Percentiles rank a stretch among this genome's conserved stretches.
Conservation (phyloP, 1,140 invertebrate genomes). For the Stegodyphus dumicola region DNA sequence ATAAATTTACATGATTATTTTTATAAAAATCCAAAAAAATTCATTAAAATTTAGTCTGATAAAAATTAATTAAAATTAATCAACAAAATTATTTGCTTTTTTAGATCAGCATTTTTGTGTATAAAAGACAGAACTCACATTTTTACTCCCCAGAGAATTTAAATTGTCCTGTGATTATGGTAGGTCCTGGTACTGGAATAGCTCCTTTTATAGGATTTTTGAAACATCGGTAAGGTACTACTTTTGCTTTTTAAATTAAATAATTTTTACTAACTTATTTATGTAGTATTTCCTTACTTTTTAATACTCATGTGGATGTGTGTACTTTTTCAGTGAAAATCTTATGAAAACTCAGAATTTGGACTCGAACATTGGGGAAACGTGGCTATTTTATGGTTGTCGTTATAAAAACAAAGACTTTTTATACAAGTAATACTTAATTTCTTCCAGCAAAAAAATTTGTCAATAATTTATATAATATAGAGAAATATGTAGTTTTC, state of each 20-base stretch:
- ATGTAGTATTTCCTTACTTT: too few relatives aligned
- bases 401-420: conserved; percentile 76
- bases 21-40: too few relatives aligned
- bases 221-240: conserved; percentile 67
- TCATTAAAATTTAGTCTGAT: too few relatives aligned
- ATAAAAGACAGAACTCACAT: conserved; percentile 74
- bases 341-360: background rate
- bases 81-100: background rate
- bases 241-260: too few relatives aligned
- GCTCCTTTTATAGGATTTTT: conserved; percentile 78
- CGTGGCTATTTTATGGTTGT: conserved; percentile 82
- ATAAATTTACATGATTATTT: too few relatives aligned
- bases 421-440: conserved; percentile 69
- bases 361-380: conserved; percentile 67
- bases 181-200: conserved; percentile 85
- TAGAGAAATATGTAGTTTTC: too few relatives aligned
- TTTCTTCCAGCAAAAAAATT: too few relatives aligned
- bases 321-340: conserved; percentile 11
- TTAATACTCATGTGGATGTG: too few relatives aligned
- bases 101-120: conserved; percentile 66
- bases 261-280: too few relatives aligned
- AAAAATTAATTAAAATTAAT: too few relatives aligned
- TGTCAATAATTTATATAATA: too few relatives aligned
- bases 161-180: conserved; percentile 77
- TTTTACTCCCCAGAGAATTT: conserved; percentile 73